Base-by-base conservation (phyloP, 2,797 vertebrate species). In the Leptatherina wallacei region DNA sequence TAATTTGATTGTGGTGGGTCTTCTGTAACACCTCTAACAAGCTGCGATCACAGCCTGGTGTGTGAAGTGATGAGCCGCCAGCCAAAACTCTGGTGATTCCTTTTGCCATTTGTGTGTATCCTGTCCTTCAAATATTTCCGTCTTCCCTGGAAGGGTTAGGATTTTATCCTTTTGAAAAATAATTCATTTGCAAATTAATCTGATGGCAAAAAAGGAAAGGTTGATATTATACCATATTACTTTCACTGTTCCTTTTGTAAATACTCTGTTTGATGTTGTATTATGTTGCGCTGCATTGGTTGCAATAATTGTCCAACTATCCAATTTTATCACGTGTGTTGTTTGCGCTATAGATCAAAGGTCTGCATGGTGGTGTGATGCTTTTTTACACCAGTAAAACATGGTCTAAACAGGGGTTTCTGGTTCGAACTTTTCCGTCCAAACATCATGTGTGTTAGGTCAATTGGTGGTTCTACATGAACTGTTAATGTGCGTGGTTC, bases 1-100 rank as follows among this genome's bases (percentile, higher is more conserved):
- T 88, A 77, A 85, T 87, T 85, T 87, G 74, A 87, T 89, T 88
- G 81, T 79, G 78, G 73, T 66, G 55, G 71, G 73, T 81, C 78
- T 85, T 81, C 77, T 71, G 73, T 84, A 56, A 80, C 59, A 64
- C 75, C 81, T 81, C 73, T 83, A 84, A 85, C 81, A 82, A 77
- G 78, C 84, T 80, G 84, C 81, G 84, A 85, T 35, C 24, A 65
- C 72, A 69, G 81, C 83, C 89, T 91, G 85, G 83, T 86, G 78
- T 74, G 78, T 71, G 73, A 83, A 73, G 77, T 64, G 82, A 88
- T 88, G 89, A 83, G 76, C 72, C 71, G 76, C 79, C 81, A 82
- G 74, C 72, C 66, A 51, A 51, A 55, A 68, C 75, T 85, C 81
- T 58, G 27, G 73, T 76, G 83, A 61, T 65, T 78, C 76, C 55